Evolutionary conservation across 2,888 invertebrate species (phyloP).

Genomic region (Augochlorella aurata): DNA sequence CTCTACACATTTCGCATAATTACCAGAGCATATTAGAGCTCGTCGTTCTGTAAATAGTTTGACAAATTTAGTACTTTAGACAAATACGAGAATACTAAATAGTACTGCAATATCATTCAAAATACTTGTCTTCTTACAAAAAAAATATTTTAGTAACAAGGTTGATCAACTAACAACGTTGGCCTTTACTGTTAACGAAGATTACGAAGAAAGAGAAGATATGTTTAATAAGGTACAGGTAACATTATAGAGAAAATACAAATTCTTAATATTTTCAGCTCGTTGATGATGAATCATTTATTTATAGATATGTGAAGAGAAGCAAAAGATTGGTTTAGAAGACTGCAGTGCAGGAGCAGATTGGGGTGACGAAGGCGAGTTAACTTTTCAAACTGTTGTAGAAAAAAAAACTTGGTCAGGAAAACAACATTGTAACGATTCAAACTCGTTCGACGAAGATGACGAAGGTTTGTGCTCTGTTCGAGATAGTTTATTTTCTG

Average conservation of each 20-base stretch:
- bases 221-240: slow-evolving; percentile 85
- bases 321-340: slow-evolving; percentile 75
- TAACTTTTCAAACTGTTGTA: slow-evolving; percentile 83
- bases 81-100: slow-evolving; percentile 24
- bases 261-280: slow-evolving; percentile 77
- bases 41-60: not conserved
- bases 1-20: not conserved
- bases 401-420: slow-evolving; percentile 81
- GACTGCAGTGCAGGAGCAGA: slow-evolving; percentile 76
- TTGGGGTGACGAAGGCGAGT: slow-evolving; percentile 82
- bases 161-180: slow-evolving; percentile 78
- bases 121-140: slow-evolving; percentile 33
- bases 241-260: slow-evolving; percentile 52
- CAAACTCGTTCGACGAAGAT: slow-evolving; percentile 82
- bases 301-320: slow-evolving; percentile 75
- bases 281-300: not conserved
- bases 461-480: slow-evolving; percentile 77
- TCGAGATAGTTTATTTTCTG: not conserved
- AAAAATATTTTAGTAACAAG: slow-evolving; percentile 74
- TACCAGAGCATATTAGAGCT: not conserved
- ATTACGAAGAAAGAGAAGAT: slow-evolving; percentile 83
- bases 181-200: slow-evolving; percentile 83
- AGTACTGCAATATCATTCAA: slow-evolving; percentile 12
- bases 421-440: slow-evolving; percentile 75
- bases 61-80: not conserved